Evolutionary conservation across 2,113 vertebrate species (phyloP), one percentile per base, ranked within the genome.

Genomic region (Cyprinodon brontotheroides): DNA sequence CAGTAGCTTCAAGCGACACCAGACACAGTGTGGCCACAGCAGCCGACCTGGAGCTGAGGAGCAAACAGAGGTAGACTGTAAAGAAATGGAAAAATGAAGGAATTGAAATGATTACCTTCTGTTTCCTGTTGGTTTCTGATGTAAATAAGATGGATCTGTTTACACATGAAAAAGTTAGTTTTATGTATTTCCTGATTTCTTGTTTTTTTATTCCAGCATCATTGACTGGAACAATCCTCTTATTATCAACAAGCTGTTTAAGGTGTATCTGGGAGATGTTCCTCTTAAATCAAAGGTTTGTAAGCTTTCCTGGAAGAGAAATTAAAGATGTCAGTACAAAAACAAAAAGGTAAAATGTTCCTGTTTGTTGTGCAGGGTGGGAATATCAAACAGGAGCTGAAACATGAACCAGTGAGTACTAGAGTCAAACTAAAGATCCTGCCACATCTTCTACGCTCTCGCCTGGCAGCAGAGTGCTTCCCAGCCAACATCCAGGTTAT

Each of bases 401-500:
- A 99, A 88, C 95, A 98, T 38, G 98, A 99, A 75, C 97, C 98
- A 1, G 97, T 99, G 36, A 99, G 98, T 86, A 99, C 98, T 0
- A 94, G 98, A 80, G 98, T 99, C 80, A 99, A 99, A 86, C 91
- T 99, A 86, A 99, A 99, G 92, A 98, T 99, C 86, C 95, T 99
- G 39, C 98, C 98, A 48, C 98, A 99, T 89, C 96, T 99, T 39
- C 89, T 99, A 17, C 94, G 98, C 13, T 99, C 98, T 8, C 95
- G 95, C 36, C 94, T 98, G 78, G 98, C 98, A 45, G 97, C 97
- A 14, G 98, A 99, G 92, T 96, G 93, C 0, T 99, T 99, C 78
- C 98, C 98, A 70, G 96, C 97, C 74, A 99, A 98, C 75, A 98
- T 99, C 87, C 98, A 99, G 96, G 98, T 98, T 88, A 60, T 66